Percentiles rank a stretch among this genome's conserved stretches.
Evolutionary conservation across 2,888 invertebrate species (phyloP).

Genomic region (Drosophila neotestacea): DNA sequence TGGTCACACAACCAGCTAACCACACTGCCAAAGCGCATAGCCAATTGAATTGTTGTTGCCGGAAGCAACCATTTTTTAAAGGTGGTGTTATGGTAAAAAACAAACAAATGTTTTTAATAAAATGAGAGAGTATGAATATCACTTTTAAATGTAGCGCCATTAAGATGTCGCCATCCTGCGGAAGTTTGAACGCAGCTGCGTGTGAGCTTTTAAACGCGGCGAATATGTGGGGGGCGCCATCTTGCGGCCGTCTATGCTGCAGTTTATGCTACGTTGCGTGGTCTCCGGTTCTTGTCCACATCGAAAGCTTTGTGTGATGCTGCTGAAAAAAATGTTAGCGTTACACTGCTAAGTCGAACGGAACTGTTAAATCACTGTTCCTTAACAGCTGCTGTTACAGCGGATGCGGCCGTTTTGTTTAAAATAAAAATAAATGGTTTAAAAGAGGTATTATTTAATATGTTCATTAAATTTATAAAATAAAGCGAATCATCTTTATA

Average conservation of each 20-base stretch:
- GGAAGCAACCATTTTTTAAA: neutral
- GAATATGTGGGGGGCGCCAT: conserved; percentile 58
- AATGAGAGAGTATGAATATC: conserved; percentile 12
- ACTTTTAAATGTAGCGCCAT: conserved; percentile 30
- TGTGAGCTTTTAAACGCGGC: conserved; percentile 40
- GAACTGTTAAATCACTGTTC: no score
- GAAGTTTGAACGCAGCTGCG: conserved; percentile 4
- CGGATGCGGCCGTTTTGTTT: no score
- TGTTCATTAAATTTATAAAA: no score
- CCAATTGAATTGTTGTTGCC: conserved; percentile 72
- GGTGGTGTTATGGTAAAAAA: conserved; percentile 2
- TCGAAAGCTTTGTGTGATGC: conserved; percentile 62
- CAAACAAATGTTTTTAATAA: conserved; percentile 13
- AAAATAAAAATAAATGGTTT: no score
- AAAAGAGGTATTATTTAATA: no score
- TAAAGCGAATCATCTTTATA: no score
- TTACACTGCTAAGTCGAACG: no score
- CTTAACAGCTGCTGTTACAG: no score
- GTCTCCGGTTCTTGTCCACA: conserved; percentile 15
- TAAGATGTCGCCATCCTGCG: conserved; percentile 30
- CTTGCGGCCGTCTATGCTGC: conserved; percentile 65
- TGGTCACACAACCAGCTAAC: conserved; percentile 99
- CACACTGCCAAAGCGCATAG: conserved; percentile 98
- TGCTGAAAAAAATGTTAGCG: conserved; percentile 65
- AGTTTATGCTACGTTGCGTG: conserved; percentile 70